phyloP scores from a whole-genome alignment of 2,797 vertebrate species.

The Phalanger gymnotis region DNA sequence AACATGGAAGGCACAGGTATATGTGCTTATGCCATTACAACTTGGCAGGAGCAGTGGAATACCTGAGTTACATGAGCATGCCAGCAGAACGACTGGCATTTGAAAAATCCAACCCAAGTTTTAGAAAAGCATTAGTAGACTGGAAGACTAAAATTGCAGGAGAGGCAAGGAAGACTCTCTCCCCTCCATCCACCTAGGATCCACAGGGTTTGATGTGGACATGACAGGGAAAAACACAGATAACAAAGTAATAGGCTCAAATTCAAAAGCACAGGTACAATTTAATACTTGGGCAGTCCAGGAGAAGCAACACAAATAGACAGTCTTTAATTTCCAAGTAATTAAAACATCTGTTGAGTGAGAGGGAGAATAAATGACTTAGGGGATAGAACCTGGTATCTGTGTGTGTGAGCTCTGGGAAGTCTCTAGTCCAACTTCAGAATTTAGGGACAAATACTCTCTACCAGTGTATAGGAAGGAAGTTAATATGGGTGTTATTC shows the following conservation, averaged over 20 bases:
- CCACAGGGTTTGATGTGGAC: not conserved
- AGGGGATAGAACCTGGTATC: not conserved
- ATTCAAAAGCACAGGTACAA: not conserved
- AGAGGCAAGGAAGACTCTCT: too few relatives aligned
- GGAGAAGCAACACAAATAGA: not conserved
- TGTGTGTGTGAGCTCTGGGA: not conserved
- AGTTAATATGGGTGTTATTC: not conserved
- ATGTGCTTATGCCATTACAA: too few relatives aligned
- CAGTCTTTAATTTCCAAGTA: not conserved
- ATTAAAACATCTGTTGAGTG: not conserved
- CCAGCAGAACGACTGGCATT: too few relatives aligned
- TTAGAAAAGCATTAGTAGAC: too few relatives aligned
- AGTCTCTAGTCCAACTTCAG: not conserved
- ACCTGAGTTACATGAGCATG: too few relatives aligned
- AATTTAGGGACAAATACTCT: not conserved
- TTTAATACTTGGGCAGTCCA: not conserved
- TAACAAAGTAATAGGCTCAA: not conserved
- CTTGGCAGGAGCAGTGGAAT: too few relatives aligned
- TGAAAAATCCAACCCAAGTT: too few relatives aligned
- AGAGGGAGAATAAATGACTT: not conserved
- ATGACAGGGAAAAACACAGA: not conserved
- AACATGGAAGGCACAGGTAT: too few relatives aligned
- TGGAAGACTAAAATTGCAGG: too few relatives aligned
- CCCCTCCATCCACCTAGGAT: not conserved
- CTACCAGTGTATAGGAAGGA: not conserved